A percentile compares a stretch with the other conserved stretches of the same genome.
Conservation (phyloP, 92 coral and sea anemone species). For the Porites divaricata region DNA sequence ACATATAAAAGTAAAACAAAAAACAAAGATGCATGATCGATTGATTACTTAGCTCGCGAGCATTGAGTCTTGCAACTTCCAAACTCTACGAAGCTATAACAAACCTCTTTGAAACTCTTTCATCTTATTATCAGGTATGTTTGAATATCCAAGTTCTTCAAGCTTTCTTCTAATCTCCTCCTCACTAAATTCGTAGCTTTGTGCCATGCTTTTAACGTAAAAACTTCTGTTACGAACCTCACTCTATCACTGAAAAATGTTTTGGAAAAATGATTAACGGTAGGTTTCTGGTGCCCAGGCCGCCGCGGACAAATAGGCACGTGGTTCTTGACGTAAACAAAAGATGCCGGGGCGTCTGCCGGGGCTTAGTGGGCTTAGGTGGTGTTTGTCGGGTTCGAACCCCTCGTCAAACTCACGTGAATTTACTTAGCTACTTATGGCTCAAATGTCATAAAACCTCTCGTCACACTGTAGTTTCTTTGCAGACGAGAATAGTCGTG, state of each 20-base stretch:
- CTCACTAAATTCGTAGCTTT: constrained; percentile 76
- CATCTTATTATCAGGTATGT: constrained; percentile 89
- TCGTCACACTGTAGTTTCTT: no score
- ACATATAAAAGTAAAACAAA: background rate
- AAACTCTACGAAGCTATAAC: background rate
- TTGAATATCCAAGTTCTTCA: constrained; percentile 84
- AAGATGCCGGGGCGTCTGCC: no score
- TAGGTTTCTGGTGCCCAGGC: constrained; percentile 37
- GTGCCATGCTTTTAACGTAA: constrained; percentile 21
- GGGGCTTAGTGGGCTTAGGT: no score
- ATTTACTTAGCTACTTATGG: no score
- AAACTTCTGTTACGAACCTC: no score
- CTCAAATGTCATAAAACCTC: constrained; percentile 2
- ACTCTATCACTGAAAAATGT: background rate
- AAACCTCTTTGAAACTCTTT: constrained; percentile 88
- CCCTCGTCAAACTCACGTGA: constrained; percentile 19
- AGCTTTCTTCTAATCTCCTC: constrained; percentile 92
- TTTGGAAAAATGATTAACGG: constrained; percentile 38
- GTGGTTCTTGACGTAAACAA: constrained; percentile 38
- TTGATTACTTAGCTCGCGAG: background rate
- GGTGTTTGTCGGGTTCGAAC: background rate
- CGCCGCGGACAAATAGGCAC: background rate
- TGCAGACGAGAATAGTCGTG: background rate
- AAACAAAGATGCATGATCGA: background rate
- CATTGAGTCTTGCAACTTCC: background rate